phyloP scores from a whole-genome alignment of 2,113 vertebrate genomes.

The Circaetus cinerascens region DNA sequence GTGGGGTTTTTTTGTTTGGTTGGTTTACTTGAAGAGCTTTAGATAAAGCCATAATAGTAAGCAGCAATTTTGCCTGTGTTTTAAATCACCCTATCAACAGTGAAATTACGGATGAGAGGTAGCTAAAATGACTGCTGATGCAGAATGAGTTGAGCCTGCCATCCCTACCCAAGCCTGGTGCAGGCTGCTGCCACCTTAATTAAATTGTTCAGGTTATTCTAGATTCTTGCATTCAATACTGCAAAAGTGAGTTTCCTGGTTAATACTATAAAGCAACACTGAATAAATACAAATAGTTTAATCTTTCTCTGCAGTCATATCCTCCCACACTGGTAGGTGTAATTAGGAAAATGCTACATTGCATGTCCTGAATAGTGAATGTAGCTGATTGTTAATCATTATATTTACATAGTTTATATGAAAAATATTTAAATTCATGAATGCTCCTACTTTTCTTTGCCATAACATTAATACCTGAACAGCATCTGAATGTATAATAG shows the following conservation, averaged over 20 bases:
- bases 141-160: constrained; percentile 38
- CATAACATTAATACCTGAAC: constrained; percentile 52
- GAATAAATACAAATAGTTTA: constrained; percentile 75
- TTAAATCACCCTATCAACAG: constrained; percentile 53
- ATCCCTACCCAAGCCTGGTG: constrained; percentile 1
- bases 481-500: constrained; percentile 20
- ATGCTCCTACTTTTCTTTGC: constrained; percentile 47
- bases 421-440: constrained; percentile 72
- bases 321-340: constrained; percentile 59
- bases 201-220: constrained; percentile 41
- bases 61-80: constrained; percentile 58
- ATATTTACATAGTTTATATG: constrained; percentile 69
- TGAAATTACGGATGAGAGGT: constrained; percentile 24
- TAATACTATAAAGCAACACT: constrained; percentile 63
- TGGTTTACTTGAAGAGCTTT: neutral
- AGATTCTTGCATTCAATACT: constrained; percentile 1
- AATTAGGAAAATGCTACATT: constrained; percentile 73
- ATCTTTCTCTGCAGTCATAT: constrained; percentile 61
- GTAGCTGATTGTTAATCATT: constrained; percentile 70
- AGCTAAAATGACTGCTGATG: constrained; percentile 46
- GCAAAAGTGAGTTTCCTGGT: constrained; percentile 32
- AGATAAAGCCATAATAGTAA: constrained; percentile 51
- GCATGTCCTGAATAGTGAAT: constrained; percentile 59
- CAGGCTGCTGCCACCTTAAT: constrained; percentile 3
- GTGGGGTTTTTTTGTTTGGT: neutral